Evolutionary conservation across 2,797 vertebrate genomes (phyloP).

Genomic region (Leuciscus waleckii): DNA sequence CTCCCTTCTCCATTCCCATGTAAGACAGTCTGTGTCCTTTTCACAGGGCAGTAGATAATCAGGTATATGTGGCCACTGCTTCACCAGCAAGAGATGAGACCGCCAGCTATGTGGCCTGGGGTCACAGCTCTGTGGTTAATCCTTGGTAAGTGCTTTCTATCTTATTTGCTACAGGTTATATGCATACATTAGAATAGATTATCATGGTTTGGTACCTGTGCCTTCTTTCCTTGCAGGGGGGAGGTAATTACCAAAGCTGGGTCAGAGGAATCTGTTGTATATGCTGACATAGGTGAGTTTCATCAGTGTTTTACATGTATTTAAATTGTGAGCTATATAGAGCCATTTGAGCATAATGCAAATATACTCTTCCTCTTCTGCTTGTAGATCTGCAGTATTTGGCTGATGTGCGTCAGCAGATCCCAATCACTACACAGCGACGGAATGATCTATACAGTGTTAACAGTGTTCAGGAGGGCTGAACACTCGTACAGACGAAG

Average conservation of each 20-base stretch:
- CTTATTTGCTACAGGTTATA: neutral
- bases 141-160: constrained; percentile 59
- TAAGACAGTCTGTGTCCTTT: neutral
- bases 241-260: constrained; percentile 90
- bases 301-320: neutral
- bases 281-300: constrained; percentile 90
- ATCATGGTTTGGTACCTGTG: constrained; percentile 8
- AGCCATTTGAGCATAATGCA: neutral
- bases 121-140: constrained; percentile 91
- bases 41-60: constrained; percentile 92
- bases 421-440: constrained; percentile 88
- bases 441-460: constrained; percentile 87
- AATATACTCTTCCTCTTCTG: constrained; percentile 7
- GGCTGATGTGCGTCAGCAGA: constrained; percentile 89
- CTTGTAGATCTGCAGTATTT: constrained; percentile 90
- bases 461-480: constrained; percentile 64
- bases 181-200: neutral
- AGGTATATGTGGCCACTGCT: constrained; percentile 88
- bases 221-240: constrained; percentile 80
- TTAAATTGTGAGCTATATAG: neutral
- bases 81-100: constrained; percentile 92
- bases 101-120: constrained; percentile 93
- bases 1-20: neutral
- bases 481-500: neutral
- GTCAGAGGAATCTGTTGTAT: constrained; percentile 84